Evolutionary conservation across 2,888 invertebrate species (phyloP), one percentile per base, ranked within the genome.

Genomic region (Athrips mouffetella): DNA sequence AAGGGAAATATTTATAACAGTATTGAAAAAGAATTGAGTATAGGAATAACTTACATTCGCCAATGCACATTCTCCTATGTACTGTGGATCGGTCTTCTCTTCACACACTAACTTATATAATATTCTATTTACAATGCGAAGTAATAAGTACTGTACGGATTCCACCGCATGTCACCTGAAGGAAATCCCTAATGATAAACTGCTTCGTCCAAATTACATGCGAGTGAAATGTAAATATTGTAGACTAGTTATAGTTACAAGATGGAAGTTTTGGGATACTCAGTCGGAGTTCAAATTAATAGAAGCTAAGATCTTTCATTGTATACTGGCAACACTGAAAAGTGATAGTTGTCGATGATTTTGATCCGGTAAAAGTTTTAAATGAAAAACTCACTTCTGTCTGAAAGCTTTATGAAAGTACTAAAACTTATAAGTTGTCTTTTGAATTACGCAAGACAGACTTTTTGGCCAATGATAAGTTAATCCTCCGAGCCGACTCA

Each of bases 61-160:
- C 50, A 46, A 56, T 57, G 58, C 50, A 39, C 58, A n/a, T 37
- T 21, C n/a, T 21, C 37, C 21, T 37, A 37, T 37, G 37, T 37
- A 37, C 37, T 37, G 21, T 37, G 37, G 37, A 37, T 21, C 37
- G 37, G 37, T 21, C 21, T 60, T 52, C 13, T 7, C 21, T 39
- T n/a, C 6, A 50, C 62, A 57, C 60, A 63, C 64, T 78, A 70
- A 65, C 73, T 73, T 71, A 76, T n/a, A n/a, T n/a, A n/a, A n/a
- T n/a, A n/a, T n/a, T 60, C 53, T 49, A 45, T 44, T 10, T 45
- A 45, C 45, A 45, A 21, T 15, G 44, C 44, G 31, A 68, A 65
- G 52, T 59, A 54, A 64, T 67, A 67, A 72, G 67, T 70, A 71
- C 68, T 67, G 67, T 60, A 63, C 58, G 54, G 47, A 65, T 60